phyloP scores from a whole-genome alignment of 2,888 invertebrate species.

The Trachelus iudaicus region DNA sequence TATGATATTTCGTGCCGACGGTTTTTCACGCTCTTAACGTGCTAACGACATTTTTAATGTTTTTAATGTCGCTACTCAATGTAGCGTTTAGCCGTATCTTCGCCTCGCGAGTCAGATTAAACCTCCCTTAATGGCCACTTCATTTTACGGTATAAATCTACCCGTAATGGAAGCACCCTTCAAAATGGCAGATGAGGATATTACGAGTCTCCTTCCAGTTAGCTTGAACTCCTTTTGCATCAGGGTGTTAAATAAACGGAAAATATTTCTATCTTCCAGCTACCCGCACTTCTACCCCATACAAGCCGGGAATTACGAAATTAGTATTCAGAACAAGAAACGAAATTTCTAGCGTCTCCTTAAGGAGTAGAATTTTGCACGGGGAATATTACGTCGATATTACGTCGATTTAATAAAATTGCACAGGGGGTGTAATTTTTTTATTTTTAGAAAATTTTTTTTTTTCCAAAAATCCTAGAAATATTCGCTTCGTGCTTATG shows the following conservation, averaged over 20 bases:
- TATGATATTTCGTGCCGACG: background rate
- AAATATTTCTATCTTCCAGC: too few species aligned
- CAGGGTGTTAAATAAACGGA: too few species aligned
- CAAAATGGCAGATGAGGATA: conserved; percentile 1
- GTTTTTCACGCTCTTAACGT: conserved; percentile 1
- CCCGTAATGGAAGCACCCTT: background rate
- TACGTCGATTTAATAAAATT: too few species aligned
- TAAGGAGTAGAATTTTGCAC: too few species aligned
- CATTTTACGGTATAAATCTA: conserved; percentile 17
- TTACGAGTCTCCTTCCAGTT: background rate
- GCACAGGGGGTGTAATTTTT: too few species aligned
- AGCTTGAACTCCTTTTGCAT: too few species aligned
- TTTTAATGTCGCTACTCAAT: conserved; percentile 21
- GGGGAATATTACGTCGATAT: too few species aligned
- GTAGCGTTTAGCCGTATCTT: conserved; percentile 20
- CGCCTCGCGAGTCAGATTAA: conserved; percentile 16
- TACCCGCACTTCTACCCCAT: too few species aligned
- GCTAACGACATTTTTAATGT: conserved; percentile 19
- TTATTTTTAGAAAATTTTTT: background rate
- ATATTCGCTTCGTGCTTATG: too few species aligned
- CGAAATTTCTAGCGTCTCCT: too few species aligned
- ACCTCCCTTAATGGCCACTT: conserved; percentile 22
- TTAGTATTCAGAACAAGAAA: too few species aligned
- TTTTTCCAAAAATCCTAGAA: background rate
- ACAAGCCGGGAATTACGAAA: too few species aligned